Evolutionary conservation across 2,888 invertebrate genomes (phyloP), one percentile per base, ranked within the genome.

Genomic region (Rhagonycha fulva): DNA sequence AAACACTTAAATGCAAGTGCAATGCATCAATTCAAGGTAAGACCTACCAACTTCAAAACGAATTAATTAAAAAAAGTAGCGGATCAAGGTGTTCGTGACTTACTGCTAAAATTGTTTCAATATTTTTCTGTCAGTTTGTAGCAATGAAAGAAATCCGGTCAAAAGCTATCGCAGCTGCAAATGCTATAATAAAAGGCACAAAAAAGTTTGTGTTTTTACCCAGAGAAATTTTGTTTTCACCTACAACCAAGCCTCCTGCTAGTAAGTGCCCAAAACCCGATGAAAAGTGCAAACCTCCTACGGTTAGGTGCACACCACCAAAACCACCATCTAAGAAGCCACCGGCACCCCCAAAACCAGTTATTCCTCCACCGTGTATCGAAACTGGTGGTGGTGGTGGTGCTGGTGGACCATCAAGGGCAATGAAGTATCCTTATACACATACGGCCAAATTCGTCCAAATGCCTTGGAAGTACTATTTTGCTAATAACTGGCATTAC

Each of bases 371-470:
- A n/a, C 10, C 62, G 28, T 24, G 11, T 47, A n/a, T 12, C 28
- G 24, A 26, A 72, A n/a, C 9, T 11, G 19, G 7, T 2, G 4
- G 5, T 26, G 47, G 12, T 28, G 9, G 30, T 26, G 9, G 4
- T 14, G 12, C 5, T 0, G 12, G 3, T 5, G 61, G 14, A 66
- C 9, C 69, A 14, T 14, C 91, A 72, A 92, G 94, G 83, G 93
- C 93, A 26, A 96, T 97, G 96, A 95, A 94, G 88, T 97, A 89
- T 88, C 97, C 97, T 0, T 97, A 97, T 89, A 96, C 97, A 0
- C 89, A 93, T 75, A 87, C 93, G 7, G 95, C 96, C 0, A 96
- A 96, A 88, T 80, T 96, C 9, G 94, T 92, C 12, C 95, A 95
- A 87, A 97, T 97, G 85, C 97, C 97, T 2, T 89, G 90, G 74